A percentile compares a stretch with the other conserved stretches of the same genome.
phyloP scores from a whole-genome alignment of 2,888 invertebrate genomes.

The Zelleria hepariella region DNA sequence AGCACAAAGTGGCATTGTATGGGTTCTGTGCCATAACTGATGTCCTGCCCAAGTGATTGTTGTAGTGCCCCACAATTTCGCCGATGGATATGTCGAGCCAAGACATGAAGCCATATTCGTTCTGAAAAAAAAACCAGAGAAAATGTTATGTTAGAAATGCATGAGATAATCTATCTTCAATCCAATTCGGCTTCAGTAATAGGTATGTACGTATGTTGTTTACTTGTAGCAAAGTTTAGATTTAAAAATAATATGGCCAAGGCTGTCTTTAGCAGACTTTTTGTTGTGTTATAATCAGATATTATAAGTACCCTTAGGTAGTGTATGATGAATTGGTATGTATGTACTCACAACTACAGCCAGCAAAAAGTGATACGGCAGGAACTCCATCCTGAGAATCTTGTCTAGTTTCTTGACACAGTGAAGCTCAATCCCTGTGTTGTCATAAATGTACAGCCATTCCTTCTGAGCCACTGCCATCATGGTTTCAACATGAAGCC shows the following conservation, averaged over 20 bases:
- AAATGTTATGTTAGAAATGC: no score
- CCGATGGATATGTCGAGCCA: slow-evolving; percentile 98
- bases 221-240: no score
- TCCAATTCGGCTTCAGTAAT: no score
- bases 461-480: slow-evolving; percentile 97
- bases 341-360: slow-evolving; percentile 79
- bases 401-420: slow-evolving; percentile 90
- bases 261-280: no score
- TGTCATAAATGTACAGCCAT: slow-evolving; percentile 98
- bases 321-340: no score
- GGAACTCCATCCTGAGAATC: slow-evolving; percentile 88
- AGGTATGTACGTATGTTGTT: no score
- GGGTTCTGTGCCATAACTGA: slow-evolving; percentile 94
- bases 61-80: slow-evolving; percentile 84
- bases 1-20: slow-evolving; percentile 89
- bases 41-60: slow-evolving; percentile 83
- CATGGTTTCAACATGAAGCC: slow-evolving; percentile 97
- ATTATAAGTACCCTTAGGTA: no score
- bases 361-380: slow-evolving; percentile 97
- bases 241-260: no score
- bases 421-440: slow-evolving; percentile 96
- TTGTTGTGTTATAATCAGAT: no score
- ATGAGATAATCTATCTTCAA: no score
- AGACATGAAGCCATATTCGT: slow-evolving; percentile 82
- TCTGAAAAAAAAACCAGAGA: slow-evolving; percentile 71